phyloP scores from a whole-genome alignment of 2,888 invertebrate species.

The Seira ritae region DNA sequence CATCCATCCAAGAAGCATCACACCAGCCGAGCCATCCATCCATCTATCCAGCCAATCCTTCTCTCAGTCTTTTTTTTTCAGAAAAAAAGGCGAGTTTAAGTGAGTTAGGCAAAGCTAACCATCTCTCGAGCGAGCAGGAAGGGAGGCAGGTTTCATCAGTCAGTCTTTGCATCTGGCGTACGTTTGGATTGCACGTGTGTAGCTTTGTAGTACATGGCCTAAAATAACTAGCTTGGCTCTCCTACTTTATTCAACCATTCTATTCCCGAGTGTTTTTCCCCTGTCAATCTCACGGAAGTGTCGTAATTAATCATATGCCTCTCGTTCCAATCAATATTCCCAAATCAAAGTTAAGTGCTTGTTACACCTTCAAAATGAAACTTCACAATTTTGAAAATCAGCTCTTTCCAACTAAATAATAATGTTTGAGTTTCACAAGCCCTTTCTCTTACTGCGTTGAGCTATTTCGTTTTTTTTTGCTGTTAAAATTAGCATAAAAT shows the following conservation, averaged over 20 bases:
- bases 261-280: conserved; percentile 36
- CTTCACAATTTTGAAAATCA: neutral
- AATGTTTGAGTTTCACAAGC: neutral
- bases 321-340: conserved; percentile 33
- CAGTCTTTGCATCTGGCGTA: conserved; percentile 2
- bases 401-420: neutral
- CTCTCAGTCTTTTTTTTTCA: neutral
- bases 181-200: conserved; percentile 16
- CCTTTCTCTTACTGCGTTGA: too few relatives aligned
- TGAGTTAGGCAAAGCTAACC: neutral
- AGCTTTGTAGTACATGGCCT: too few relatives aligned
- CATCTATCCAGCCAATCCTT: conserved; percentile 12
- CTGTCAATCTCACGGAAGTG: conserved; percentile 57
- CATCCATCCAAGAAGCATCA: conserved; percentile 13
- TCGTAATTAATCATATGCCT: conserved; percentile 59
- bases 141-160: conserved; percentile 13
- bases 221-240: conserved; percentile 31
- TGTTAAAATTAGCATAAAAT: neutral
- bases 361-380: neutral
- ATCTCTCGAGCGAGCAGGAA: neutral
- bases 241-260: neutral
- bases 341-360: conserved; percentile 19
- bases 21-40: conserved; percentile 18
- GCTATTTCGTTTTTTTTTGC: neutral
- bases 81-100: neutral